phyloP scores from a whole-genome alignment of 2,113 vertebrate genomes.

The Calypte anna region DNA sequence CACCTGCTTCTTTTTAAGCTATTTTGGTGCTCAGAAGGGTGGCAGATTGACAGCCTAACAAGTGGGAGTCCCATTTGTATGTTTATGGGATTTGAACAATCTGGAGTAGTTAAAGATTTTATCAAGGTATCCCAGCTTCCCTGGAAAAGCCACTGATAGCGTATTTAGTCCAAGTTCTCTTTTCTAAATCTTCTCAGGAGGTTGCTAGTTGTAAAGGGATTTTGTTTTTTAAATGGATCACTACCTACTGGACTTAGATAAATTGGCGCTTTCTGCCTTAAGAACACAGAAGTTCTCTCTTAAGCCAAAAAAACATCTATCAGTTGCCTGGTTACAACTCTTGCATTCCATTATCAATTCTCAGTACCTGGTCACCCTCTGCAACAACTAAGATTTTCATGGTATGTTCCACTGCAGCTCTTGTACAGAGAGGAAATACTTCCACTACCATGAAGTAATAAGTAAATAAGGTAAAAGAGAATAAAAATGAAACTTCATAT shows the following conservation, averaged over 20 bases:
- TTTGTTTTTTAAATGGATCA: constrained; percentile 43
- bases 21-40: background rate
- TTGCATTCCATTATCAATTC: background rate
- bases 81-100: constrained; percentile 1
- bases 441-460: background rate
- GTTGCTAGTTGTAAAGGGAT: constrained; percentile 1
- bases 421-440: background rate
- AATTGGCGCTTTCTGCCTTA: constrained; percentile 51
- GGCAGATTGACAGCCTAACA: background rate
- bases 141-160: background rate
- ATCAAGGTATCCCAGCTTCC: background rate
- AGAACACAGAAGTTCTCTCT: constrained; percentile 40
- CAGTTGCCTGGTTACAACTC: constrained; percentile 18
- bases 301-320: constrained; percentile 29
- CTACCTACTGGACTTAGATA: constrained; percentile 36
- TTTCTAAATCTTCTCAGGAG: background rate
- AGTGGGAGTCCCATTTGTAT: background rate
- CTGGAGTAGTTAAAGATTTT: background rate
- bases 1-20: constrained; percentile 8
- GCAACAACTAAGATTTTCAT: background rate
- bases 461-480: background rate
- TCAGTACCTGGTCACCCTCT: background rate
- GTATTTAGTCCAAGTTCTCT: background rate
- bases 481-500: background rate
- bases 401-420: background rate